These are phyloP conservation scores for Trichomycterus rosablanca DNA, from an alignment of 2,113 vertebrate genomes.

Conservation along the genomic window DNA sequence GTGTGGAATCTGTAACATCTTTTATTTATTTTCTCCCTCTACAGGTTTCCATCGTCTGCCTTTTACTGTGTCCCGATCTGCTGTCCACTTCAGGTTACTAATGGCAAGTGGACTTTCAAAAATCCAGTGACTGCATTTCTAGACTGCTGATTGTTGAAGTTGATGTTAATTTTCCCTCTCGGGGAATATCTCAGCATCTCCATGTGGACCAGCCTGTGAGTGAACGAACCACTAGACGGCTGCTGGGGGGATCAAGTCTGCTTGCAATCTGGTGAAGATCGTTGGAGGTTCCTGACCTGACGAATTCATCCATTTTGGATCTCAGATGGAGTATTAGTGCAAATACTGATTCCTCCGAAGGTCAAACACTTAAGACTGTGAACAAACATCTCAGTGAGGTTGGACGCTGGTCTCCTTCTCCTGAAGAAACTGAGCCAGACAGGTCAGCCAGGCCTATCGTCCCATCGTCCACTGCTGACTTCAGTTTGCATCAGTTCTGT, in stretches of 20 bases:
- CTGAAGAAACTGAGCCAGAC: slow-evolving; percentile 46
- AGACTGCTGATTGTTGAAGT: too few species aligned
- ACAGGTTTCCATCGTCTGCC: slow-evolving; percentile 87
- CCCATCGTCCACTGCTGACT: slow-evolving; percentile 52
- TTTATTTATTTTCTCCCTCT: neutral
- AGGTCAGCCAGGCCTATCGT: slow-evolving; percentile 48
- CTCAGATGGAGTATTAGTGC: slow-evolving; percentile 20
- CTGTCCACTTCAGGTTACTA: slow-evolving; percentile 64
- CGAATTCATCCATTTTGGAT: slow-evolving; percentile 24
- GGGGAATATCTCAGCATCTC: too few species aligned
- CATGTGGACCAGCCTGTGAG: neutral
- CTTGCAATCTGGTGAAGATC: slow-evolving; percentile 20
- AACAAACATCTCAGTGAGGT: slow-evolving; percentile 31
- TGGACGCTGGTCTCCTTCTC: slow-evolving; percentile 58
- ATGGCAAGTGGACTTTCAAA: slow-evolving; percentile 69
- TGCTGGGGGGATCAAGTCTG: neutral
- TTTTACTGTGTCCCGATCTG: slow-evolving; percentile 71
- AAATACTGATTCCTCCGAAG: neutral
- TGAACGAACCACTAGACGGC: slow-evolving; percentile 15
- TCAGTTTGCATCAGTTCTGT: slow-evolving; percentile 46
- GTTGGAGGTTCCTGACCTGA: slow-evolving; percentile 16
- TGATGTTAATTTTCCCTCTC: too few species aligned
- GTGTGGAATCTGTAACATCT: slow-evolving; percentile 15
- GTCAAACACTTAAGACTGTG: neutral
- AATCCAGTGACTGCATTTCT: slow-evolving; percentile 66